phyloP scores from a whole-genome alignment of 2,113 vertebrate species.

The Acrocephalus kingi region DNA sequence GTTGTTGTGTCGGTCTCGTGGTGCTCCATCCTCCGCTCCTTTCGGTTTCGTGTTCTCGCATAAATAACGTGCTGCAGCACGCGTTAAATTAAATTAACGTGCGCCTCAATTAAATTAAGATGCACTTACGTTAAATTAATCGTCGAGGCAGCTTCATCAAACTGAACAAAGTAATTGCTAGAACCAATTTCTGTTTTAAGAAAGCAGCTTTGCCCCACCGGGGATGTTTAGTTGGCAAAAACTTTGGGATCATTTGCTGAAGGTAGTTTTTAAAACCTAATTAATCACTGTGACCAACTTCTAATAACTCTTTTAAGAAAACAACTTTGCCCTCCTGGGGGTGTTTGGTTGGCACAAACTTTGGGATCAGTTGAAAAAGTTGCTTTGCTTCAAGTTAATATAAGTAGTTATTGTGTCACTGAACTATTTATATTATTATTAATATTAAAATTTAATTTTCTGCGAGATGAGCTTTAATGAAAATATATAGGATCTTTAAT shows the following conservation, averaged over 20 bases:
- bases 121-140: neutral
- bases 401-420: no score
- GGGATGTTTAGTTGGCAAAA: neutral
- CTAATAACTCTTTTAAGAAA: rapidly evolving
- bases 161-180: rapidly evolving
- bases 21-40: rapidly evolving
- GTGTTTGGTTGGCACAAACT: neutral
- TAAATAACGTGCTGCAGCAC: rapidly evolving
- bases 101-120: neutral
- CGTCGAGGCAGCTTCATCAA: rapidly evolving
- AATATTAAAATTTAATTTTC: neutral
- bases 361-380: neutral
- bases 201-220: rapidly evolving
- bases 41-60: rapidly evolving
- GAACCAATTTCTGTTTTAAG: rapidly evolving
- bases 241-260: neutral
- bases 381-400: neutral
- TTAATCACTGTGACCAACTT: rapidly evolving
- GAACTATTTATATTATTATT: neutral
- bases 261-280: neutral
- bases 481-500: rapidly evolving
- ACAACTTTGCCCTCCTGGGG: rapidly evolving
- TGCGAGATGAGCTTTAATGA: neutral
- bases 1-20: neutral
- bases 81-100: neutral